These are phyloP conservation scores for Lasioglossum leucozonium DNA, from an alignment of 2,888 invertebrate species.

Conservation along the genomic window DNA sequence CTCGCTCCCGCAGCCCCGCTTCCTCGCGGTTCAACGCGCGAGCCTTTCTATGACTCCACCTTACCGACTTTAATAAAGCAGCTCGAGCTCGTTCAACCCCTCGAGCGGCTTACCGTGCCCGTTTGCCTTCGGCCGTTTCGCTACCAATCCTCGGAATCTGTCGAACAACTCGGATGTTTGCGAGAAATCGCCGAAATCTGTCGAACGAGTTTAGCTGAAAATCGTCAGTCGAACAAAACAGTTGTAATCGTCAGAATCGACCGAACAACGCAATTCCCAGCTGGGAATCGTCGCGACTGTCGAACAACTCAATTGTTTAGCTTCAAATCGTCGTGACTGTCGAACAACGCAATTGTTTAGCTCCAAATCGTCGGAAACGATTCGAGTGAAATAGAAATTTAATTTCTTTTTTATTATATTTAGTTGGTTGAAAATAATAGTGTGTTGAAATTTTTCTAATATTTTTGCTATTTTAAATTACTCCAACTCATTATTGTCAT, in stretches of 20 bases:
- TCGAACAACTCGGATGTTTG: background rate
- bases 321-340: background rate
- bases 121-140: background rate
- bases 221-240: no score
- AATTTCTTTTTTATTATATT: no score
- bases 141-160: background rate
- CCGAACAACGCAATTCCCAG: background rate
- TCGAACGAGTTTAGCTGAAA: no score
- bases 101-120: background rate
- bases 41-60: conserved; percentile 1
- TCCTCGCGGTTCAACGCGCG: background rate
- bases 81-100: background rate
- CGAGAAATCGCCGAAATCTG: background rate
- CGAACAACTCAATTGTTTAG: background rate
- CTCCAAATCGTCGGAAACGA: no score
- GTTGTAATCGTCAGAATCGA: background rate
- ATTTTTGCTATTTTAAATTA: no score
- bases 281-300: no score
- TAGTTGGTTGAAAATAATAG: no score
- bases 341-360: background rate
- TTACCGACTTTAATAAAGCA: conserved; percentile 17
- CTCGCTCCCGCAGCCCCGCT: background rate
- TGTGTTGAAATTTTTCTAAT: no score
- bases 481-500: no score
- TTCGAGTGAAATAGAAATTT: no score